Conservation (phyloP, 2,888 invertebrate genomes). For the Crocallis elinguaria region DNA sequence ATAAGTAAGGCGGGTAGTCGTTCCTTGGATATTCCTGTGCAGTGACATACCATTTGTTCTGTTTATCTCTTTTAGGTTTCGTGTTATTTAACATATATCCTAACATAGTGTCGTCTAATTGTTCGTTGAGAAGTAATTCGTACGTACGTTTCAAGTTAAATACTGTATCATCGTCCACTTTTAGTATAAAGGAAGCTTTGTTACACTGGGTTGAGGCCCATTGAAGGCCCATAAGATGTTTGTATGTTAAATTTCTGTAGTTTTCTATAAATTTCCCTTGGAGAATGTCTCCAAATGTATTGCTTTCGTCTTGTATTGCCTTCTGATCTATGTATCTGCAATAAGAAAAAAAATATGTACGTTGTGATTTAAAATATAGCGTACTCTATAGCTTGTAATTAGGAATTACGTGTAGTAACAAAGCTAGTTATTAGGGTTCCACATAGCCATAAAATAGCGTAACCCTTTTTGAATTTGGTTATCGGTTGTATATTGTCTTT, state of each 20-base stretch:
- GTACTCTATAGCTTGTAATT: too few relatives aligned
- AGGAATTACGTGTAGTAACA: too few relatives aligned
- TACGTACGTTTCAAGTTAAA: conserved; percentile 86
- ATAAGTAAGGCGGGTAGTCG: conserved; percentile 90
- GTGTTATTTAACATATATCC: conserved; percentile 88
- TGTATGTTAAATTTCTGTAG: conserved; percentile 92
- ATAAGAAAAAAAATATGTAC: neutral
- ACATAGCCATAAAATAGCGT: too few relatives aligned
- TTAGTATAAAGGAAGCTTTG: conserved; percentile 87
- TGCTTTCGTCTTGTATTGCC: conserved; percentile 86
- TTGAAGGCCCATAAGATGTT: conserved; percentile 92
- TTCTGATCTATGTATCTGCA: conserved; percentile 77
- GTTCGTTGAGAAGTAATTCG: conserved; percentile 45
- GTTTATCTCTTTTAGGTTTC: conserved; percentile 86
- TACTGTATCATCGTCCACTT: conserved; percentile 93
- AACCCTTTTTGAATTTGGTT: too few relatives aligned
- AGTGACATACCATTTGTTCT: conserved; percentile 93
- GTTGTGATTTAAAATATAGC: neutral
- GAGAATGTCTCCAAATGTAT: conserved; percentile 87
- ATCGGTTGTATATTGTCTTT: too few relatives aligned
- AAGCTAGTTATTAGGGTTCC: too few relatives aligned
- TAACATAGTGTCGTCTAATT: conserved; percentile 68
- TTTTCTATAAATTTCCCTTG: conserved; percentile 92
- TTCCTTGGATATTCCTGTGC: conserved; percentile 85
- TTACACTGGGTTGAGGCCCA: conserved; percentile 89